These are phyloP conservation scores for Lymantria dispar DNA, from an alignment of 2,888 invertebrate species.

Conservation along the genomic window DNA sequence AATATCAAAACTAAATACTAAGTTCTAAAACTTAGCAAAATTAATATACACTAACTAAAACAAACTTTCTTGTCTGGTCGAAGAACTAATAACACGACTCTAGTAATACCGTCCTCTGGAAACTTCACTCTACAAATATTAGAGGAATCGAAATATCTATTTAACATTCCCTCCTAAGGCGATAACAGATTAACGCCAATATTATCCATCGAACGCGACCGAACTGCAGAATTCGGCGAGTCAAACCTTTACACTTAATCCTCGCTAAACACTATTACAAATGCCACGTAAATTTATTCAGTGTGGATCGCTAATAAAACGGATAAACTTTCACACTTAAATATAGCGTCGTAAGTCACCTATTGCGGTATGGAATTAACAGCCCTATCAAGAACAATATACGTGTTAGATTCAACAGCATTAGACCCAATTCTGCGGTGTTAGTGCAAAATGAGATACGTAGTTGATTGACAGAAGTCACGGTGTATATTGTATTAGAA, in stretches of 20 bases:
- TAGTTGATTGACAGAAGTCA: slow-evolving; percentile 67
- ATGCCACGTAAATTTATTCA: slow-evolving; percentile 70
- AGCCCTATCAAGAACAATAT: slow-evolving; percentile 28
- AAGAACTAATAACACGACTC: slow-evolving; percentile 29
- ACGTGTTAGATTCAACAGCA: slow-evolving; percentile 34
- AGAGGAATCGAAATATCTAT: slow-evolving; percentile 56
- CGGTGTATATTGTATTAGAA: slow-evolving; percentile 55
- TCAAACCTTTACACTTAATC: slow-evolving; percentile 60
- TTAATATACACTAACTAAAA: slow-evolving; percentile 12
- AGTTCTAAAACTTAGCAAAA: slow-evolving; percentile 5
- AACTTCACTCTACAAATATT: slow-evolving; percentile 50
- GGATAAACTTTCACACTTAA: slow-evolving; percentile 52
- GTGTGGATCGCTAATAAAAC: slow-evolving; percentile 66
- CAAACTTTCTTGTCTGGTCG: slow-evolving; percentile 18
- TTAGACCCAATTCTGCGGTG: slow-evolving; percentile 33
- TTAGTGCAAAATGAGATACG: slow-evolving; percentile 51
- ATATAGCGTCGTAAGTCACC: slow-evolving; percentile 36
- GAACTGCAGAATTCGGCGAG: slow-evolving; percentile 47
- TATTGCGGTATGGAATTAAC: slow-evolving; percentile 17
- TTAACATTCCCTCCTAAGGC: slow-evolving; percentile 66
- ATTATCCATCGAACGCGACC: slow-evolving; percentile 58
- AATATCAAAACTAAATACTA: slow-evolving; percentile 1
- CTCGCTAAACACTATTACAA: slow-evolving; percentile 70
- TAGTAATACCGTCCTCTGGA: slow-evolving; percentile 28
- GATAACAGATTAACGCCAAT: slow-evolving; percentile 70